Evolutionary conservation across 2,113 vertebrate species (phyloP).

Genomic region (Scolopax mira): DNA sequence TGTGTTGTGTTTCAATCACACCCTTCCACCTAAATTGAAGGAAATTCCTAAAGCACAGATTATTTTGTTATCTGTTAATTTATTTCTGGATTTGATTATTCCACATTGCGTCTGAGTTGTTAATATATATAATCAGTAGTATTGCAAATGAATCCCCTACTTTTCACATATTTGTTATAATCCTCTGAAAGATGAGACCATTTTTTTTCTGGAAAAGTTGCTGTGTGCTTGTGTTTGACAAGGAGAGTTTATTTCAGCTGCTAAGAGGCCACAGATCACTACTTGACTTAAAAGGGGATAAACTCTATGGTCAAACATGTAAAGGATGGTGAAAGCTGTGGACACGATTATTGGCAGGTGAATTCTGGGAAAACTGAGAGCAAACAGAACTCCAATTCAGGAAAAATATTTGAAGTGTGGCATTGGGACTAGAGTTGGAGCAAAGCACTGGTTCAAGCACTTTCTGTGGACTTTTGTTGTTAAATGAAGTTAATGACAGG

Average conservation of each 20-base stretch:
- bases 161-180: not conserved
- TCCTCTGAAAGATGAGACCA: not conserved
- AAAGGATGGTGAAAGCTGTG: not conserved
- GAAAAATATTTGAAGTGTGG: not conserved
- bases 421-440: not conserved
- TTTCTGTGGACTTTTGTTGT: not conserved
- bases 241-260: not conserved
- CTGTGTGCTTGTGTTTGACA: not conserved
- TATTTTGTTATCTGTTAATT: not conserved
- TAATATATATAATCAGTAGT: not conserved
- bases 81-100: not conserved
- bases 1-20: not conserved
- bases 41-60: not conserved
- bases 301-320: not conserved
- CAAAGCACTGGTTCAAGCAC: not conserved
- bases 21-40: not conserved
- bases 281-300: not conserved
- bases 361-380: not conserved
- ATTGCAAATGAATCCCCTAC: not conserved
- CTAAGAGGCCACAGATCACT: not conserved
- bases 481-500: not conserved
- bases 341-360: accelerated
- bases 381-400: no score
- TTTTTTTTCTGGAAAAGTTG: not conserved
- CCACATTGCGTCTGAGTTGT: not conserved